phyloP scores from a whole-genome alignment of 2,113 vertebrate genomes.

The Eulemur rufifrons region DNA sequence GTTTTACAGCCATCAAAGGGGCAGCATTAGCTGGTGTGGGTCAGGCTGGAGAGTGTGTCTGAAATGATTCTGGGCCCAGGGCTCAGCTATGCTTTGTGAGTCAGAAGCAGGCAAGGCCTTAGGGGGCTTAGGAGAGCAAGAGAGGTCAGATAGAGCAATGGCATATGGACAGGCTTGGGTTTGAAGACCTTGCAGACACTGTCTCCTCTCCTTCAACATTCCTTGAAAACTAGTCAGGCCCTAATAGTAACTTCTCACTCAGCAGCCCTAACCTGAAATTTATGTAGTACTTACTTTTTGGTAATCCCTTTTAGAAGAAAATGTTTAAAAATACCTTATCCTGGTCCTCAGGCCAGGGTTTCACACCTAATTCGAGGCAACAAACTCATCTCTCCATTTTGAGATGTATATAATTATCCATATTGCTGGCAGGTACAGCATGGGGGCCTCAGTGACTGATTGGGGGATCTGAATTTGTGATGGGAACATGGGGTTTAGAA shows the following conservation, averaged over 20 bases:
- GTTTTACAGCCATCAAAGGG: background rate
- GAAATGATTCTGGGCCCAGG: background rate
- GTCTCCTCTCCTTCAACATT: background rate
- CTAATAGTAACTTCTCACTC: background rate
- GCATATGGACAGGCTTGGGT: background rate
- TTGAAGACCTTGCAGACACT: background rate
- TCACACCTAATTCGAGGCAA: too few species aligned
- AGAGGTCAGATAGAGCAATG: background rate
- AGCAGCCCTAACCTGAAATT: background rate
- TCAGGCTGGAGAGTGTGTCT: background rate
- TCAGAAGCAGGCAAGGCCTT: background rate
- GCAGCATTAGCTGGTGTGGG: background rate
- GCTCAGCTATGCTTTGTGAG: background rate
- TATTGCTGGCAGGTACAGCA: background rate
- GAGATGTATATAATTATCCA: background rate
- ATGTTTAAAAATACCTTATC: background rate
- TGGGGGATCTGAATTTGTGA: background rate
- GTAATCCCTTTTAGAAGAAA: background rate
- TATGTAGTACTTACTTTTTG: background rate
- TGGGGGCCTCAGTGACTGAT: background rate
- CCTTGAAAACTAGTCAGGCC: slow-evolving; percentile 9
- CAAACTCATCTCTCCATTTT: background rate
- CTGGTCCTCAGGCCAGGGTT: background rate
- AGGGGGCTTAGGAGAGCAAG: background rate
- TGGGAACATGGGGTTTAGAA: background rate